Conservation (phyloP, 1,140 invertebrate genomes). For the Heliconius himera region DNA sequence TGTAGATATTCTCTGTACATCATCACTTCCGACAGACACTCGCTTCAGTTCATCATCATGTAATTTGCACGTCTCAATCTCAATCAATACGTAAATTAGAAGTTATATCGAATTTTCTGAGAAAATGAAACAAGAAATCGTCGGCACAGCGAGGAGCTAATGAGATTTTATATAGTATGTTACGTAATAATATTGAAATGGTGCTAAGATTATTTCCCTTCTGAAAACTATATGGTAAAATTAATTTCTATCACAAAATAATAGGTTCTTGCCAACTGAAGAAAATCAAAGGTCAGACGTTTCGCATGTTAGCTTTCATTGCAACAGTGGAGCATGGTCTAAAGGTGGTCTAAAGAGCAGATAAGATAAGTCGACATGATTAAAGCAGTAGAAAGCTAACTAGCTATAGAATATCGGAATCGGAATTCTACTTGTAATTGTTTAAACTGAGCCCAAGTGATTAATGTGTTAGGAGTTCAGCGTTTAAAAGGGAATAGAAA, state of each 20-base stretch:
- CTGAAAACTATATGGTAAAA: constrained; percentile 22
- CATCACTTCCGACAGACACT: not conserved
- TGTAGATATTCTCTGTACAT: no score
- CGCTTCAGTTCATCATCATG: not conserved
- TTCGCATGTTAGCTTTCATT: constrained; percentile 37
- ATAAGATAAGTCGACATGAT: constrained; percentile 39
- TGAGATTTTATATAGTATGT: constrained; percentile 1
- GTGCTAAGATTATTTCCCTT: constrained; percentile 11
- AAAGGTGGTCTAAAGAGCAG: constrained; percentile 28
- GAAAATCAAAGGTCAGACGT: constrained; percentile 36
- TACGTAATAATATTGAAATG: constrained; percentile 17
- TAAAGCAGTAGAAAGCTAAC: constrained; percentile 33
- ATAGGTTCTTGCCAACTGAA: constrained; percentile 24
- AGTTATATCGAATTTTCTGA: not conserved
- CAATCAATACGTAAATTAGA: constrained; percentile 14
- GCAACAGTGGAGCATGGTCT: constrained; percentile 29
- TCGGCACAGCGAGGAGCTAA: constrained; percentile 6
- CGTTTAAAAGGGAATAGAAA: constrained; percentile 19
- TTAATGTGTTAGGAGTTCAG: constrained; percentile 22
- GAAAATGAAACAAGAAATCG: constrained; percentile 14
- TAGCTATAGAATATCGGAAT: constrained; percentile 35
- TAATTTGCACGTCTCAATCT: constrained; percentile 1
- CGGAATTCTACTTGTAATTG: constrained; percentile 34
- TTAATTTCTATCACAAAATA: constrained; percentile 23
- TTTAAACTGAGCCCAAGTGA: constrained; percentile 22